Conservation (phyloP, 2,113 vertebrate genomes). For the Trogon surrucura region DNA sequence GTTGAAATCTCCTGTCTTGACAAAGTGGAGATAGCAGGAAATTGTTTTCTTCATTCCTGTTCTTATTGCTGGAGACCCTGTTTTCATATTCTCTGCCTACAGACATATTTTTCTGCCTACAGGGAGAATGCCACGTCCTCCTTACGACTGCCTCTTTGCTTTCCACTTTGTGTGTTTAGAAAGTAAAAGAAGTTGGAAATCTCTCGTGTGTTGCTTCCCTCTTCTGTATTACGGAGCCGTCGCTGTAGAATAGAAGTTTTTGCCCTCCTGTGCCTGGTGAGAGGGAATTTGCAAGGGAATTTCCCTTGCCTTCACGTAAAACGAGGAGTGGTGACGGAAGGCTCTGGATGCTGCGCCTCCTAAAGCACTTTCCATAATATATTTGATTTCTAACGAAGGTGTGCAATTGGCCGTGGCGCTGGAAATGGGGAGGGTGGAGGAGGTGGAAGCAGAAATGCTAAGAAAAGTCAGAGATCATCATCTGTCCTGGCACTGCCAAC, state of each 20-base stretch:
- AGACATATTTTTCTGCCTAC: not conserved
- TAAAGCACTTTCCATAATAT: not conserved
- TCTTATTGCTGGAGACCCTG: not conserved
- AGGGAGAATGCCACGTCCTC: not conserved
- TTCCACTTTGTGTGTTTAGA: not conserved
- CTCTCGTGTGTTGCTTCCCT: not conserved
- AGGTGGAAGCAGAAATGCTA: not conserved
- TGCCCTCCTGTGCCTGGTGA: not conserved
- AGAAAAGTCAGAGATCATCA: not conserved
- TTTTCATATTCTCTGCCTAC: not conserved
- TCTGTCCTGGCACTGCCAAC: not conserved
- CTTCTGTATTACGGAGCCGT: accelerated
- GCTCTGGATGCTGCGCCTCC: not conserved
- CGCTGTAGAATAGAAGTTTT: not conserved
- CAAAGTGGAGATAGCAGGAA: constrained; percentile 1
- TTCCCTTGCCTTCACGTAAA: not conserved
- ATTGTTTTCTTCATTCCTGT: not conserved
- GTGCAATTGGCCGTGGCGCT: not conserved
- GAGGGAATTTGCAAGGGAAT: not conserved
- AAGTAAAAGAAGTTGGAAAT: not conserved
- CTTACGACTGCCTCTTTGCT: not conserved
- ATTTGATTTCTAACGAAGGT: not conserved
- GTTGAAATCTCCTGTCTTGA: constrained; percentile 5
- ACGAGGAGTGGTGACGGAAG: not conserved
- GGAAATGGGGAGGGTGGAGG: not conserved